Evolutionary conservation across 2,797 vertebrate species (phyloP).

Genomic region (Syngnathus acus): DNA sequence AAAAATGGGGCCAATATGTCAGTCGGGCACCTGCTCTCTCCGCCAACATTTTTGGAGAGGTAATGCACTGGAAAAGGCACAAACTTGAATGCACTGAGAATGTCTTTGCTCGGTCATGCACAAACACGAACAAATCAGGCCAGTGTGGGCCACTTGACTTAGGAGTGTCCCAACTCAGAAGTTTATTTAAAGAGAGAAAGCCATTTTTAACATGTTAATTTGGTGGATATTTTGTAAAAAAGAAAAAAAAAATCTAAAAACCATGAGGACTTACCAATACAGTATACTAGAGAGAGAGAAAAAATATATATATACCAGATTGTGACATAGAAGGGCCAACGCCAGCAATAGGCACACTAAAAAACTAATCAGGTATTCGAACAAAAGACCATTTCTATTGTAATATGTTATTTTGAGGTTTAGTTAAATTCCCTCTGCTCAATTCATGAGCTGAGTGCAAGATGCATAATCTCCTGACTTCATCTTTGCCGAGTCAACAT

Average conservation of each 20-base stretch:
- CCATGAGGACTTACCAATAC: too few species aligned
- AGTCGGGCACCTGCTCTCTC: neutral
- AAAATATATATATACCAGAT: too few species aligned
- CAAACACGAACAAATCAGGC: neutral
- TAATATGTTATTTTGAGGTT: neutral
- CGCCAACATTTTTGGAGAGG: neutral
- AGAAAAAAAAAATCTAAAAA: too few species aligned
- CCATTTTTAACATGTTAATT: too few species aligned
- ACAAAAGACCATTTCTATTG: neutral
- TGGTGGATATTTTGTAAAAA: too few species aligned
- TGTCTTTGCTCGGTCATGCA: slow-evolving; percentile 5
- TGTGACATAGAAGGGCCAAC: too few species aligned
- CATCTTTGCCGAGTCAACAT: slow-evolving; percentile 6
- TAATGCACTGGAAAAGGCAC: neutral
- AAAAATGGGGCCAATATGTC: neutral
- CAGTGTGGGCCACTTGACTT: neutral
- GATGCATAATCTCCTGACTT: neutral
- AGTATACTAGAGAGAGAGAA: too few species aligned
- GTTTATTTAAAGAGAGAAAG: too few species aligned
- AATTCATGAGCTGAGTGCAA: neutral
- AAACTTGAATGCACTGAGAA: neutral
- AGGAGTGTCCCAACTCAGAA: too few species aligned
- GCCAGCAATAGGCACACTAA: too few species aligned
- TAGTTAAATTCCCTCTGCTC: neutral
- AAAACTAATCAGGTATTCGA: neutral